Evolutionary conservation across 1,140 invertebrate genomes (phyloP), one percentile per base, ranked within the genome.

Genomic region (Drosophila chauvacae): DNA sequence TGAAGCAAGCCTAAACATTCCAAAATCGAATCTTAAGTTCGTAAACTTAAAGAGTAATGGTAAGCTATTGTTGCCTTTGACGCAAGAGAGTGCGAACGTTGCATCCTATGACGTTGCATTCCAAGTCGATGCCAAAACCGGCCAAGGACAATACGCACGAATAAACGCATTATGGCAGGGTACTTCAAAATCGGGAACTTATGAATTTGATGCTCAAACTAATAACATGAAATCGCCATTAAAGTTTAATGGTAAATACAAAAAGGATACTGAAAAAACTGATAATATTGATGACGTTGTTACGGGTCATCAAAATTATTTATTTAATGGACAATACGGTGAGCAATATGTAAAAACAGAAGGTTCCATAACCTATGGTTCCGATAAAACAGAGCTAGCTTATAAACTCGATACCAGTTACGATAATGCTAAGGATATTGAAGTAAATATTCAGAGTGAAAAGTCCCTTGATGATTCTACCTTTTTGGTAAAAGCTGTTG

Each of bases 381-480:
- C 50, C 10, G 56, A 80, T 6, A 50, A 57, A 30, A 48, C 72
- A 10, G 47, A 55, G 1, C 9, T 90, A 13, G 61, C 48, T 28
- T 85, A 70, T 20, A 73, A 59, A 23, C 18, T 92, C 5, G 92
- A 94, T 11, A 93, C 94, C 0, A 94, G 94, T 1, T 79, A 92
- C 30, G 94, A 95, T 42, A 93, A 94, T 33, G 77, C 94, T 5
- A 95, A 94, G 74, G 93, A 94, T 26, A 86, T 95, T 10, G 93
- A 95, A 10, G 11, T 96, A 5, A 85, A 91, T 2, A 78, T 96
- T 3, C 91, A 93, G 7, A 93, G 94, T 23, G 94, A 95, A 93
- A 93, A 91, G 37, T 90, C 93, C 16, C 77, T 93, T 0, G 93
- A 94, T 2, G 93, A 94, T 37, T 94, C 93, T 11, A 56, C 39